Base-by-base conservation (phyloP, 1,140 invertebrate genomes). In the Anastatus disparis region DNA sequence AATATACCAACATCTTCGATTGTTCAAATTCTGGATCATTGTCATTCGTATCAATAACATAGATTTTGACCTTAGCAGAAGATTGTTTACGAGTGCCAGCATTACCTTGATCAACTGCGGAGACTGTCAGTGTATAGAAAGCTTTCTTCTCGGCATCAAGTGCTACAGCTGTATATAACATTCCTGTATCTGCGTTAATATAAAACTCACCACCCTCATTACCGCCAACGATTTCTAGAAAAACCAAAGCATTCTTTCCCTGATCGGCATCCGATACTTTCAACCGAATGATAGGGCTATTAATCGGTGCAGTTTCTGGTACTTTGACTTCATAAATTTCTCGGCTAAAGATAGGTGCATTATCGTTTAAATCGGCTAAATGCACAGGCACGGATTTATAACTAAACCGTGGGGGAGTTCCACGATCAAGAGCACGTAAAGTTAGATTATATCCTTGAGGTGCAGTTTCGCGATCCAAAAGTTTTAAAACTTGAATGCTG, bases 141-240 rank as follows among this genome's bases (percentile, higher is more conserved):
- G 94, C 90, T 82, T 94, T 94, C 8, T 83, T 89, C 87, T 99
- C 97, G 0, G 94, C 93, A 79, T 99, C 97, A 2, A 99, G 85
- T 42, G 84, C 83, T 12, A 93, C 91, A 26, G 93, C 90, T 0
- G 95, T 96, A 76, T 95, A 96, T 0, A 98, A 82, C 87, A 98
- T 93, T 0, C 96, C 97, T 0, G 95, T 95, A 73, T 93, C 91
- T 0, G 93, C 90, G 82, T 97, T 94, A 10, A 98, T 91, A 40
- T 89, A 85, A 81, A 98, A 98, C 76, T 96, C 93, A 0, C 91
- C 90, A 31, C 94, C 93, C 77, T 95, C 93, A 83, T 98, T 97
- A 0, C 97, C 96, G 13, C 93, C 94, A 4, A 96, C 95, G 63
- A 99, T 97, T 83, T 94, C 93, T 55, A 97, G 89, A 70, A 91